phyloP scores from a whole-genome alignment of 1,140 invertebrate genomes.

The Eupristina koningsbergeri region DNA sequence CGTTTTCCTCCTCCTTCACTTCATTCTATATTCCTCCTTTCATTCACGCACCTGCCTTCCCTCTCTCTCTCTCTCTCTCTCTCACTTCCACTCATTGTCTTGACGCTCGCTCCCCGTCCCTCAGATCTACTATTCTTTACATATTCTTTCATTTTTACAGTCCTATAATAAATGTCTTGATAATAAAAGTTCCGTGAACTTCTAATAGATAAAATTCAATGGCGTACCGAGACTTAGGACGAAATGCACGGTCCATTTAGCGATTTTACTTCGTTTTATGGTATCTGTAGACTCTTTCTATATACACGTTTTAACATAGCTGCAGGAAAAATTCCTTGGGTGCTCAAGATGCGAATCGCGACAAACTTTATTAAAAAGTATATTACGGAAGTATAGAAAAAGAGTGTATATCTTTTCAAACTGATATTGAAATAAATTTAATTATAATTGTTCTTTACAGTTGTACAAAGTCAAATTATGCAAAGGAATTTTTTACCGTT shows the following conservation, averaged over 20 bases:
- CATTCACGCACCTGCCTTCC: conserved; percentile 26
- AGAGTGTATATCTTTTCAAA: not conserved
- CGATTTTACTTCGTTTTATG: conserved; percentile 25
- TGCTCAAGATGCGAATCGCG: not conserved
- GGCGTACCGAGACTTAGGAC: not conserved
- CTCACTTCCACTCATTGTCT: not conserved
- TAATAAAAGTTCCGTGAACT: conserved; percentile 56
- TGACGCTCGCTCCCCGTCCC: too few species aligned
- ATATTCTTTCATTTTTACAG: not conserved
- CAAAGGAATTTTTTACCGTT: not conserved
- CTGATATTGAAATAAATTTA: not conserved
- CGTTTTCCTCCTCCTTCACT: not conserved
- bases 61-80: not conserved
- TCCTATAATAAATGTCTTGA: conserved; percentile 58
- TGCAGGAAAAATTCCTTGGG: not conserved
- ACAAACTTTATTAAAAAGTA: not conserved
- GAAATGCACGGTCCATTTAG: conserved; percentile 33
- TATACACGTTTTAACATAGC: not conserved
- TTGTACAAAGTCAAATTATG: not conserved
- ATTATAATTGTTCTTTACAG: not conserved
- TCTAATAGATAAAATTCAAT: conserved; percentile 50
- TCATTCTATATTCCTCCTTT: not conserved
- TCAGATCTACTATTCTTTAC: conserved; percentile 11
- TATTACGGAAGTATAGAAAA: not conserved
- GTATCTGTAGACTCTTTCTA: not conserved